Conservation (phyloP, 2,888 invertebrate species). For the Drosophila anomalipes region DNA sequence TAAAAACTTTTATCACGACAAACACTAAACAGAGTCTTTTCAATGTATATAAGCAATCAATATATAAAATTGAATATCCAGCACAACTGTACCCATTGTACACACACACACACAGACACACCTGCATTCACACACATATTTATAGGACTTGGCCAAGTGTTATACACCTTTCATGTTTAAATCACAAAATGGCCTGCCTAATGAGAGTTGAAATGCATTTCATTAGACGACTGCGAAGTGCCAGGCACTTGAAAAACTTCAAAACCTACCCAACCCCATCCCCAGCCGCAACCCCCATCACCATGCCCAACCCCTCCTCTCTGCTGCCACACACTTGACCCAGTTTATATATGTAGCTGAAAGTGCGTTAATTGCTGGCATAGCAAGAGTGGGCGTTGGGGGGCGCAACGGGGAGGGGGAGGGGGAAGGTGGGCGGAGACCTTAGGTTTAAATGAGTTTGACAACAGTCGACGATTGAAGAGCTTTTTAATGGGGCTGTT, state of each 20-base stretch:
- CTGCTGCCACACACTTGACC: slow-evolving; percentile 59
- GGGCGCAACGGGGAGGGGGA: background rate
- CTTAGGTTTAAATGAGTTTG: slow-evolving; percentile 49
- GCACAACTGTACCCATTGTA: slow-evolving; percentile 19
- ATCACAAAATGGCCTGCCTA: slow-evolving; percentile 76
- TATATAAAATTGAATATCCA: background rate
- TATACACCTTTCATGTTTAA: slow-evolving; percentile 37
- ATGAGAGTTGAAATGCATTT: slow-evolving; percentile 77
- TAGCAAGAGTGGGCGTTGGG: background rate
- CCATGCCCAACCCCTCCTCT: background rate
- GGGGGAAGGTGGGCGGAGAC: background rate
- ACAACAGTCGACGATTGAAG: slow-evolving; percentile 47
- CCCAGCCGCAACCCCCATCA: background rate
- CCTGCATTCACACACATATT: background rate
- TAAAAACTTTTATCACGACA: background rate
- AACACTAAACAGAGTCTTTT: background rate
- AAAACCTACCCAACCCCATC: slow-evolving; percentile 3
- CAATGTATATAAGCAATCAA: background rate
- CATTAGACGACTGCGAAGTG: slow-evolving; percentile 68
- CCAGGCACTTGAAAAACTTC: slow-evolving; percentile 54
- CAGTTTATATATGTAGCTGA: slow-evolving; percentile 48
- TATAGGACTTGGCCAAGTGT: slow-evolving; percentile 3
- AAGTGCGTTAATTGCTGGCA: slow-evolving; percentile 75
- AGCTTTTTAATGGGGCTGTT: slow-evolving; percentile 23
- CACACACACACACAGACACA: background rate